These are phyloP conservation scores for Podarcis siculus DNA, from an alignment of 2,797 vertebrate genomes.

Conservation along the genomic window DNA sequence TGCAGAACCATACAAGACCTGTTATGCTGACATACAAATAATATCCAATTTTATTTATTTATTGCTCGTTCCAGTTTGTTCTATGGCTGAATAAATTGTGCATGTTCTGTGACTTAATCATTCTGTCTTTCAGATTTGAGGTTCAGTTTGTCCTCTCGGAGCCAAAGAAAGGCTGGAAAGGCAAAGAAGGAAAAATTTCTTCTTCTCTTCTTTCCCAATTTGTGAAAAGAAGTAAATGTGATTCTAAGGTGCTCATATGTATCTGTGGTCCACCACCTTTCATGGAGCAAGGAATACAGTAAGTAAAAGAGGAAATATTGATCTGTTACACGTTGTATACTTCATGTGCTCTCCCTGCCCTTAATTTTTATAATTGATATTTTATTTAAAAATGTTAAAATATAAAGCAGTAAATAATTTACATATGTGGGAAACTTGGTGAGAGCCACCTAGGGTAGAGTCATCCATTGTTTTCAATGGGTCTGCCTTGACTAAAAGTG, in stretches of 20 bases:
- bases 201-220: slow-evolving; percentile 80
- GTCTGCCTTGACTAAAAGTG: no score
- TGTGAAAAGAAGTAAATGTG: slow-evolving; percentile 76
- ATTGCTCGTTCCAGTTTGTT: neutral
- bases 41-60: neutral
- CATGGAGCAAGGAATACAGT: slow-evolving; percentile 87
- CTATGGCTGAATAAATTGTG: neutral
- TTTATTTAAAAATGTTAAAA: no score
- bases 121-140: slow-evolving; percentile 83
- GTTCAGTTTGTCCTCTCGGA: slow-evolving; percentile 90
- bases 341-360: neutral
- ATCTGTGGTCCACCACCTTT: slow-evolving; percentile 92
- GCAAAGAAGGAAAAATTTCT: slow-evolving; percentile 84
- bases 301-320: slow-evolving; percentile 60
- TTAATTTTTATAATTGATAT: no score
- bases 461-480: no score
- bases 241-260: slow-evolving; percentile 84
- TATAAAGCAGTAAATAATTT: no score
- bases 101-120: neutral
- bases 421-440: no score
- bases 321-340: neutral
- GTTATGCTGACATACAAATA: neutral
- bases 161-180: slow-evolving; percentile 82
- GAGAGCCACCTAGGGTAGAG: no score
- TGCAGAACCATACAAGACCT: no score